These are phyloP conservation scores for Cremastobaeus sp. DNA, from an alignment of 2,888 invertebrate genomes.

Conservation along the genomic window DNA sequence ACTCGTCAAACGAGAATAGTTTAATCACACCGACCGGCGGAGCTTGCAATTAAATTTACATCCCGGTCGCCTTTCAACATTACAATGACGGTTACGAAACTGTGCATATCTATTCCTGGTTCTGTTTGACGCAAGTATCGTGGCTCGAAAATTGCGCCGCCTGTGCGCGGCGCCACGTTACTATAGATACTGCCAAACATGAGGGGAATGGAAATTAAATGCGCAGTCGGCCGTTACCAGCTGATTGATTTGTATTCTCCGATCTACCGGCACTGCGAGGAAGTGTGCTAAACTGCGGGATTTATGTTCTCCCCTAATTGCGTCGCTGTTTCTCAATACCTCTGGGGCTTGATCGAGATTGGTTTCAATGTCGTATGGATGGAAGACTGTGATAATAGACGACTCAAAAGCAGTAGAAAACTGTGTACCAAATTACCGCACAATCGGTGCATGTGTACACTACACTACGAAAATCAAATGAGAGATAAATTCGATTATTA, in stretches of 20 bases:
- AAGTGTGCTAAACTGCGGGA: slow-evolving; percentile 76
- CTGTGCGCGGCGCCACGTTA: slow-evolving; percentile 56
- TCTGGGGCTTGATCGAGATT: slow-evolving; percentile 64
- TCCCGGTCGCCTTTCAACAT: slow-evolving; percentile 42
- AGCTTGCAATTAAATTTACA: slow-evolving; percentile 42
- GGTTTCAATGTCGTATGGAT: slow-evolving; percentile 63
- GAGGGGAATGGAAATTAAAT: slow-evolving; percentile 77
- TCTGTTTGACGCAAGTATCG: slow-evolving; percentile 54
- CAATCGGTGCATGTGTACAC: slow-evolving; percentile 48
- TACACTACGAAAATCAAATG: slow-evolving; percentile 43
- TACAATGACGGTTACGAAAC: slow-evolving; percentile 55
- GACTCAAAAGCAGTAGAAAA: slow-evolving; percentile 58
- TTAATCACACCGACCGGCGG: slow-evolving; percentile 16
- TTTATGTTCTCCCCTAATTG: slow-evolving; percentile 77
- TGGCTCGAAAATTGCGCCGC: slow-evolving; percentile 53
- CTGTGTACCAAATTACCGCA: slow-evolving; percentile 50
- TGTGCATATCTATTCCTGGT: slow-evolving; percentile 38
- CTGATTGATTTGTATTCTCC: slow-evolving; percentile 77
- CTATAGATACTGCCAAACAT: slow-evolving; percentile 62
- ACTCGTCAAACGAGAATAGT: no score
- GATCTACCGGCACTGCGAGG: slow-evolving; percentile 71
- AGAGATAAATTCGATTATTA: slow-evolving; percentile 53
- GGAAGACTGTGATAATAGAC: slow-evolving; percentile 63
- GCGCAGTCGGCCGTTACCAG: slow-evolving; percentile 75
- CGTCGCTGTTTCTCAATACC: slow-evolving; percentile 68